Conservation (phyloP, 1,140 invertebrate species). For the Stegodyphus dumicola region DNA sequence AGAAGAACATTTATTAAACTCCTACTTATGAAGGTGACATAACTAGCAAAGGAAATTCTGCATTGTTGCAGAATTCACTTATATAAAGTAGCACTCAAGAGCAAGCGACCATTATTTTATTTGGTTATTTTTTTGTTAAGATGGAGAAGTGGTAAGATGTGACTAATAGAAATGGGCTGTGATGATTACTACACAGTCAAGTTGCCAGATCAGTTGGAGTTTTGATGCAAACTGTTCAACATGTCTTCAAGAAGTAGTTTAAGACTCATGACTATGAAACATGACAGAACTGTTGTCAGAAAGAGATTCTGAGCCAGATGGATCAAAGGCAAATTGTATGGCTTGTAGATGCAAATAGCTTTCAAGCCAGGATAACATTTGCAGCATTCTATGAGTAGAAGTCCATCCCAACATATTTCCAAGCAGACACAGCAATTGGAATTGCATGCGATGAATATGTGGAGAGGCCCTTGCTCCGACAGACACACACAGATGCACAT, state of each 20-base stretch:
- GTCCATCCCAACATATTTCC: not conserved
- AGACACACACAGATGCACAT: not conserved
- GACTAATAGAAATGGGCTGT: too few relatives aligned
- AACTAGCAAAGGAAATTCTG: too few relatives aligned
- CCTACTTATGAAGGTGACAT: too few relatives aligned
- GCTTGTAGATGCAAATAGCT: not conserved
- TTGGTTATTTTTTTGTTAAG: too few relatives aligned
- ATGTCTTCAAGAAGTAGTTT: not conserved
- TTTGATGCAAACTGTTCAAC: not conserved
- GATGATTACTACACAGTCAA: not conserved
- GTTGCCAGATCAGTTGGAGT: slow-evolving; percentile 1
- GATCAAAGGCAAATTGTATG: not conserved
- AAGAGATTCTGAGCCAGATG: not conserved
- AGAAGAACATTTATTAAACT: too few relatives aligned
- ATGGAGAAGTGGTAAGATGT: too few relatives aligned
- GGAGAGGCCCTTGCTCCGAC: not conserved
- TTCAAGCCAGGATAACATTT: not conserved
- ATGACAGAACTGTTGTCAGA: not conserved
- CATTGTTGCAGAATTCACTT: too few relatives aligned
- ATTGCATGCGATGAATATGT: not conserved
- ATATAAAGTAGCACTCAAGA: too few relatives aligned
- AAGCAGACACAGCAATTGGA: not conserved
- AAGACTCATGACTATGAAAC: not conserved
- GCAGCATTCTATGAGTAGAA: not conserved
- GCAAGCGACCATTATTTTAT: too few relatives aligned